Evolutionary conservation across 1,140 invertebrate genomes (phyloP).

Genomic region (Drosophila dunni): DNA sequence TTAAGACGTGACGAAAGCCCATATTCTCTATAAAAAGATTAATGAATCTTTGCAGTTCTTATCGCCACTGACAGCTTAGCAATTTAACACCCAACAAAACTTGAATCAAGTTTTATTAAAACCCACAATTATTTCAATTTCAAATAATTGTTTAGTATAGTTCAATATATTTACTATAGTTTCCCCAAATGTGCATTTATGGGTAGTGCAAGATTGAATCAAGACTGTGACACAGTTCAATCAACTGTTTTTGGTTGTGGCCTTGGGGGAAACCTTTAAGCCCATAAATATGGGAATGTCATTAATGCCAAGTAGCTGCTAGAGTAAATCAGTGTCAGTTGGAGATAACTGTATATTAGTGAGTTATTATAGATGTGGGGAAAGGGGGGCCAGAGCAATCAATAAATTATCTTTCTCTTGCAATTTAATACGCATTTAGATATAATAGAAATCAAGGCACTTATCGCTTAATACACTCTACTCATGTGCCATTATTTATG

Average conservation of each 20-base stretch:
- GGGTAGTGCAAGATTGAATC: constrained; percentile 4
- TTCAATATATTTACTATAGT: background rate
- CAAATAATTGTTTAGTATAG: no score
- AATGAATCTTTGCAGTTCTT: no score
- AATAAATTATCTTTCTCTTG: constrained; percentile 52
- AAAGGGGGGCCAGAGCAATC: constrained; percentile 16
- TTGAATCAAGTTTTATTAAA: no score
- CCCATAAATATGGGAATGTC: background rate
- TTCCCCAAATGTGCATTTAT: constrained; percentile 3
- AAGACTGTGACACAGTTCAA: background rate
- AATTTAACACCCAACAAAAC: no score
- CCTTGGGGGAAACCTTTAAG: constrained; percentile 8
- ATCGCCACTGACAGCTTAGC: no score
- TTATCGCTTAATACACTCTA: constrained; percentile 37
- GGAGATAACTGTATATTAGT: constrained; percentile 13
- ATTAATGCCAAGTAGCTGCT: constrained; percentile 11
- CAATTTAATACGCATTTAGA: constrained; percentile 75
- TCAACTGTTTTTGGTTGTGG: background rate
- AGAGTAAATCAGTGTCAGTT: constrained; percentile 17
- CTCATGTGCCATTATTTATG: constrained; percentile 18
- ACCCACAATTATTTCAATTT: no score
- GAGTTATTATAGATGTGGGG: background rate
- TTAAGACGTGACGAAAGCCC: constrained; percentile 1
- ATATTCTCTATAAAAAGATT: no score
- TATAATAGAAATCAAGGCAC: constrained; percentile 59